Evolutionary conservation across 2,113 vertebrate species (phyloP).

Genomic region (Progne subis): DNA sequence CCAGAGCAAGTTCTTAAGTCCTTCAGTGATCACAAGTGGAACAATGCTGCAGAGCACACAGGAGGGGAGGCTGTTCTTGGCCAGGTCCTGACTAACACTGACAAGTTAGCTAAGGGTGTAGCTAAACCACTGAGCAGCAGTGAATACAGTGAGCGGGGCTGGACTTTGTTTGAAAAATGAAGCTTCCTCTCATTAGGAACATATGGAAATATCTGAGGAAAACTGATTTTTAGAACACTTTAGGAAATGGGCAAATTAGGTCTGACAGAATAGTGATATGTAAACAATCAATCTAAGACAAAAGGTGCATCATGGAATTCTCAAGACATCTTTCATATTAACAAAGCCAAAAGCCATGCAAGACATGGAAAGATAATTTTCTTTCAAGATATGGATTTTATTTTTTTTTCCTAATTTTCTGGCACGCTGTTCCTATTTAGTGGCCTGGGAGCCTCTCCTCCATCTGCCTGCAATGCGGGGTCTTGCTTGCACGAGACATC

Average conservation of each 20-base stretch:
- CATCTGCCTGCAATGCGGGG: background rate
- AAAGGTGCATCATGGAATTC: constrained; percentile 6
- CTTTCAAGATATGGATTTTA: background rate
- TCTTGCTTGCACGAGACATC: background rate
- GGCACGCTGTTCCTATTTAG: background rate
- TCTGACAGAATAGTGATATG: background rate
- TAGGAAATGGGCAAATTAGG: background rate
- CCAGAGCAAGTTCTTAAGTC: background rate
- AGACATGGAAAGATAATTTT: background rate
- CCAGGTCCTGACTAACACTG: background rate
- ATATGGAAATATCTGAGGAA: background rate
- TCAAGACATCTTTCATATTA: background rate
- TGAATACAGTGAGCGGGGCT: background rate
- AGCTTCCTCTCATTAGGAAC: background rate
- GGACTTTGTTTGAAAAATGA: background rate
- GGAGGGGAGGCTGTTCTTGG: background rate
- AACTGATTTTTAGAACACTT: background rate
- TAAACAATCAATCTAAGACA: background rate
- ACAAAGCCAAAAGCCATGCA: background rate
- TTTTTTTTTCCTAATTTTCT: background rate
- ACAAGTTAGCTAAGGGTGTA: background rate
- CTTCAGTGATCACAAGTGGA: background rate
- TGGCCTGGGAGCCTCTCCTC: background rate
- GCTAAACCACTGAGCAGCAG: background rate
- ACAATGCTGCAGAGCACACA: background rate